Base-by-base conservation (phyloP, 2,113 vertebrate genomes). In the Menura novaehollandiae region DNA sequence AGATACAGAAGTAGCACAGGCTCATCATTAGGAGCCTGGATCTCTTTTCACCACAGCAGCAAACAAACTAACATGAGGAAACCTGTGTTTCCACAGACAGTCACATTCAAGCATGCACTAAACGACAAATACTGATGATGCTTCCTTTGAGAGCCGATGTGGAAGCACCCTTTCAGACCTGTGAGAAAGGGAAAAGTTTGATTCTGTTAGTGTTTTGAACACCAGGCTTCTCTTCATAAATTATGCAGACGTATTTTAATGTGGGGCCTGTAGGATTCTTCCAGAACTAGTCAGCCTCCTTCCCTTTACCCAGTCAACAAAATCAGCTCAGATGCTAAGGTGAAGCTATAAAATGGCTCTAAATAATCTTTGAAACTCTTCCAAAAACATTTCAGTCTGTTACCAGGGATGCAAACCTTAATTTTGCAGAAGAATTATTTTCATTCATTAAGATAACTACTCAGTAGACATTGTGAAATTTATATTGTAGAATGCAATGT, bases 331-430 rank as follows among this genome's bases (percentile, higher is more conserved):
- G 24, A 30, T 43, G 8, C 5, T 63, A 46, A 49, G 15, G 16
- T 5, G 87, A 75, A 91, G 7, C 13, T 46, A 10, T 28, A 51
- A 71, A 80, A 89, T 22, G 2, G 2, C 43, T 89, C 22, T 51
- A 22, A 30, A 58, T n/a, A 49, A 49, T 13, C 30, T 53, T 76
- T 63, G 10, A 60, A 88, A 39, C 15, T 83, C 62, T 78, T 84
- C 27, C 5, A 52, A 72, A 85, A 89, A 8, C 4, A 17, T 15
- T 58, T 74, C 28, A 71, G 15, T 53, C 24, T 77, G 12, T 80
- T 83, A 19, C 18, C 0, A 0, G 23, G 63, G 18, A 46, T 24
- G 16, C 4, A 84, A 83, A 51, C 2, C 16, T 62, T 27, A 7
- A 53, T 47, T 32, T 30, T 81, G 10, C 27, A 86, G 37, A 35